Percentiles rank a stretch among this genome's conserved stretches.
These are phyloP conservation scores for Trinectes maculatus DNA, from an alignment of 2,113 vertebrate species.

Conservation along the genomic window DNA sequence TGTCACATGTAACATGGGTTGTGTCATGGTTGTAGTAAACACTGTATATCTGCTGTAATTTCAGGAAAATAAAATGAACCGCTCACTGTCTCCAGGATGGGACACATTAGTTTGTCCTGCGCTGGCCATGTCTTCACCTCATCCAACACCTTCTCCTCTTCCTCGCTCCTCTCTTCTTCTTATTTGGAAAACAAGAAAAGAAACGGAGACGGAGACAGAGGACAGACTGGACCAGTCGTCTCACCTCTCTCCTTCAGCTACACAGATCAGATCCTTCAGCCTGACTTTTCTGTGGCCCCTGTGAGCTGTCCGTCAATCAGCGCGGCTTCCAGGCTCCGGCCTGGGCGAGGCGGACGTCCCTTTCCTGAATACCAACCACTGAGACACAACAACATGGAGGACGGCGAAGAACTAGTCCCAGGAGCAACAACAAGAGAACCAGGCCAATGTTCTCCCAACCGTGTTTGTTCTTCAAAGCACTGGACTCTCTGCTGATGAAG, in stretches of 20 bases:
- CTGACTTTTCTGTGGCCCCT: not conserved
- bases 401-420: constrained; percentile 5
- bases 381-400: constrained; percentile 40
- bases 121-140: constrained; percentile 25
- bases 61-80: not conserved
- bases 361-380: constrained; percentile 33
- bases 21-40: too few species aligned
- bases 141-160: not conserved
- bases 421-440: too few species aligned
- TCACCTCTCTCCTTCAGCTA: too few species aligned
- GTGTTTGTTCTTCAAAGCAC: too few species aligned
- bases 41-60: not conserved
- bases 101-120: not conserved
- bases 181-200: too few species aligned
- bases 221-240: too few species aligned
- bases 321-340: constrained; percentile 21
- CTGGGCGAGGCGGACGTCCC: constrained; percentile 31
- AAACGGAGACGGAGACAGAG: not conserved
- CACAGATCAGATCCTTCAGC: not conserved
- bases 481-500: too few species aligned
- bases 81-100: not conserved
- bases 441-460: too few species aligned
- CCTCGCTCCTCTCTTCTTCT: not conserved
- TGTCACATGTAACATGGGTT: too few species aligned
- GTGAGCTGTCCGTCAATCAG: constrained; percentile 34